Conservation (phyloP, 2,888 invertebrate species). For the Nezara viridula region DNA sequence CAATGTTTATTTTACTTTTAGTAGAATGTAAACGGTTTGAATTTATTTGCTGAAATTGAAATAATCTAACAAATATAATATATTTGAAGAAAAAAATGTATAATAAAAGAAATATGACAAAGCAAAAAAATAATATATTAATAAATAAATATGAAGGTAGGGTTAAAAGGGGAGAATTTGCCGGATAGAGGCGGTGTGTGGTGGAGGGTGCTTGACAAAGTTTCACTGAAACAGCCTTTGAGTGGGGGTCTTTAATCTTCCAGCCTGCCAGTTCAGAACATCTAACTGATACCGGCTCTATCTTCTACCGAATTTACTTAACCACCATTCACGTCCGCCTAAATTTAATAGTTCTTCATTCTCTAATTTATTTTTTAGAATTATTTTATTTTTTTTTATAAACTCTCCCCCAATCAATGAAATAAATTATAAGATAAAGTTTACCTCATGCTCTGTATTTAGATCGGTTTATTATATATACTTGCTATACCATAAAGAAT, state of each 20-base stretch:
- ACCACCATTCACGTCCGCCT: conserved; percentile 11
- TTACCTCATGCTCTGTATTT: too few species aligned
- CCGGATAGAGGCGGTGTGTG: conserved; percentile 35
- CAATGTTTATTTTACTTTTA: neutral
- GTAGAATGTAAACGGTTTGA: neutral
- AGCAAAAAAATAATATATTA: conserved; percentile 3
- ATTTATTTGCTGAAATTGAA: neutral
- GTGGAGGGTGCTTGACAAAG: conserved; percentile 43
- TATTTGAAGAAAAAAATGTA: neutral
- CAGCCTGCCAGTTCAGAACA: conserved; percentile 36
- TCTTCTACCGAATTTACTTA: conserved; percentile 38
- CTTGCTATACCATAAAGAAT: too few species aligned
- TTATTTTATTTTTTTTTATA: too few species aligned
- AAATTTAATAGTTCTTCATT: conserved; percentile 7
- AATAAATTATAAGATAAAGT: too few species aligned
- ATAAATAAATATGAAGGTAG: conserved; percentile 40
- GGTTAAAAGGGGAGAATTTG: conserved; percentile 18
- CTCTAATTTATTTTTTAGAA: neutral
- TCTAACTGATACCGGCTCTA: conserved; percentile 33
- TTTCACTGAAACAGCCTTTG: conserved; percentile 39
- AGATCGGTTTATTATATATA: too few species aligned
- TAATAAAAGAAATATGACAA: neutral
- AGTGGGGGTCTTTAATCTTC: conserved; percentile 46
- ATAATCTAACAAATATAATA: neutral
- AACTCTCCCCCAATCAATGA: too few species aligned